These are phyloP conservation scores for Pocillopora grandis DNA, from an alignment of 92 coral and sea anemone genomes.

Conservation along the genomic window DNA sequence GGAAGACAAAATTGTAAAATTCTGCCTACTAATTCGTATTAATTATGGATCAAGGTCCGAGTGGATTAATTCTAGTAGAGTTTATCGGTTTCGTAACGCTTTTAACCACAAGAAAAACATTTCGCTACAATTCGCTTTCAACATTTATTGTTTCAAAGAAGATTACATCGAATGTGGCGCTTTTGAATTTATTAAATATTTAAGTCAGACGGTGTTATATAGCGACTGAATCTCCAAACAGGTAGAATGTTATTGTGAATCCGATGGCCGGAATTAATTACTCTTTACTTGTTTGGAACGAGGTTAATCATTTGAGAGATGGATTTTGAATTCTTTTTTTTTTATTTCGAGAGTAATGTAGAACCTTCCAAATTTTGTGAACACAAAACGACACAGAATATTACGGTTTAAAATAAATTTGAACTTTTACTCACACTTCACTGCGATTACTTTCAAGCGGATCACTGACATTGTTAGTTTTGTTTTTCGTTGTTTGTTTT, in stretches of 20 bases:
- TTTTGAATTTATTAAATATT: background rate
- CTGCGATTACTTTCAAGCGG: background rate
- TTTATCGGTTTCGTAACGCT: background rate
- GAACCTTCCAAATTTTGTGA: too few species aligned
- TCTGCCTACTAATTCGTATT: background rate
- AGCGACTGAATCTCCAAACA: background rate
- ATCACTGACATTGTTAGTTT: background rate
- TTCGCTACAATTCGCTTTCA: conserved; percentile 4
- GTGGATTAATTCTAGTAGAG: background rate
- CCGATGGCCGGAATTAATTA: too few species aligned
- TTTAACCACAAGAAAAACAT: background rate
- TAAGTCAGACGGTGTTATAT: background rate
- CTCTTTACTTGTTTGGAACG: too few species aligned
- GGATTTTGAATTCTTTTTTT: too few species aligned
- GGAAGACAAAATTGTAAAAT: background rate
- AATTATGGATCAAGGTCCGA: conserved; percentile 9
- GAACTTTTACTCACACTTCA: background rate
- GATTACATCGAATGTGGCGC: background rate
- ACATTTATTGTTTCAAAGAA: background rate
- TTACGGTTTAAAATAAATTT: too few species aligned
- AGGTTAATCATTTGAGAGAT: too few species aligned
- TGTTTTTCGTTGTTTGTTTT: background rate
- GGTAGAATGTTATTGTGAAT: background rate
- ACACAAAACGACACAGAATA: too few species aligned
- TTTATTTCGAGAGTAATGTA: too few species aligned